Evolutionary conservation across 2,888 invertebrate species (phyloP).

Genomic region (Galerucella nymphaeae): DNA sequence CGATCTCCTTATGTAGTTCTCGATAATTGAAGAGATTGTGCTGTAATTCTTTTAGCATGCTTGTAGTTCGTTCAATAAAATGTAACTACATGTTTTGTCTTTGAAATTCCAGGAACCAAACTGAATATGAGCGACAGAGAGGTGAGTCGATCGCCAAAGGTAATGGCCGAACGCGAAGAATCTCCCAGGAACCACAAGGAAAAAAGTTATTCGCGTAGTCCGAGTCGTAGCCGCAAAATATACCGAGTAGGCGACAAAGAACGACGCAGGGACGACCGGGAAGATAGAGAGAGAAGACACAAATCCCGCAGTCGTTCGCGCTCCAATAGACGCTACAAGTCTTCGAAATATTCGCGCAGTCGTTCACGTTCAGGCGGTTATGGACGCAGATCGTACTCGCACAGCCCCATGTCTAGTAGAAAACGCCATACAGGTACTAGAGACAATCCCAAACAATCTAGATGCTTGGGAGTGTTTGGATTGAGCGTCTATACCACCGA

Average conservation of each 20-base stretch:
- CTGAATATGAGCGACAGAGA: slow-evolving; percentile 37
- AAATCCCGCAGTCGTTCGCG: slow-evolving; percentile 73
- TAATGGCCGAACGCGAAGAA: slow-evolving; percentile 61
- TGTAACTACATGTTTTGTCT: not conserved
- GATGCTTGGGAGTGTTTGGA: slow-evolving; percentile 96
- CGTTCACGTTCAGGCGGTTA: slow-evolving; percentile 69
- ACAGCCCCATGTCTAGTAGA: slow-evolving; percentile 86
- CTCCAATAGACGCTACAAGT: slow-evolving; percentile 67
- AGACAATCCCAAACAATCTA: slow-evolving; percentile 87
- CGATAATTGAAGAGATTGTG: no score
- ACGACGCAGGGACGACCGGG: slow-evolving; percentile 63
- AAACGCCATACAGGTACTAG: slow-evolving; percentile 82
- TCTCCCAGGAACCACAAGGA: slow-evolving; percentile 63
- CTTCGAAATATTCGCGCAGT: slow-evolving; percentile 73
- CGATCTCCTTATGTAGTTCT: no score
- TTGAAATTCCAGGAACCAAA: slow-evolving; percentile 10
- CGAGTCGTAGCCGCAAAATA: slow-evolving; percentile 62
- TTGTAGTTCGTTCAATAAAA: not conserved
- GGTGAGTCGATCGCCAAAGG: slow-evolving; percentile 59
- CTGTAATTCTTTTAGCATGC: no score
- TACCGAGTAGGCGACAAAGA: slow-evolving; percentile 63
- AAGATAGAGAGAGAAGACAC: slow-evolving; percentile 63
- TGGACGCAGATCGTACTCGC: slow-evolving; percentile 73
- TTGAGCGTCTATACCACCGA: slow-evolving; percentile 93
- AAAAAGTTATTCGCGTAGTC: slow-evolving; percentile 64